Evolutionary conservation across 2,888 invertebrate species (phyloP).

Genomic region (Agonum fuliginosum): DNA sequence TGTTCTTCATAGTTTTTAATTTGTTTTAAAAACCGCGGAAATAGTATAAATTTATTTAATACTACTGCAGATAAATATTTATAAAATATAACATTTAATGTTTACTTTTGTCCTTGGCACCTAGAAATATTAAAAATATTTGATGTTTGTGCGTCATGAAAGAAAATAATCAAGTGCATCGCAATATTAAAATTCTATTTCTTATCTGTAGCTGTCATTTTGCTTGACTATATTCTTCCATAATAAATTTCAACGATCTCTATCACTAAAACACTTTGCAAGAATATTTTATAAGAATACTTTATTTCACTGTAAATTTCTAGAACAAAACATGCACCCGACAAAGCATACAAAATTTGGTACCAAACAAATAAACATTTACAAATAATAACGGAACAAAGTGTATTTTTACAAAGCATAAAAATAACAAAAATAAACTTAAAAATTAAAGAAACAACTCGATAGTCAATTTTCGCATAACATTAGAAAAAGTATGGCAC

Average conservation of each 20-base stretch:
- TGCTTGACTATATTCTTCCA: conserved; percentile 5
- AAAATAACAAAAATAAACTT: conserved; percentile 15
- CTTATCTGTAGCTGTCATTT: not conserved
- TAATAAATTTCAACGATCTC: conserved; percentile 2
- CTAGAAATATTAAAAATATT: conserved; percentile 32
- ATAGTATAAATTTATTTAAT: conserved; percentile 22
- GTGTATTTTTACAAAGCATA: conserved; percentile 21
- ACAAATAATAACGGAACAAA: not conserved
- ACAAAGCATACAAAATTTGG: conserved; percentile 27
- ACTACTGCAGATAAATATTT: not conserved
- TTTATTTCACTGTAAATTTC: conserved; percentile 1
- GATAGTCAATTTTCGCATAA: not conserved
- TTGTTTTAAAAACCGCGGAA: not conserved
- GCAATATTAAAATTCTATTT: not conserved
- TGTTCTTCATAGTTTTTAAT: not conserved
- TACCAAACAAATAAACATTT: conserved; percentile 1
- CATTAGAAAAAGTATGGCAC: conserved; percentile 29
- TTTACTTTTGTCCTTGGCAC: not conserved
- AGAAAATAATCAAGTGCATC: conserved; percentile 37
- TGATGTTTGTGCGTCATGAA: not conserved
- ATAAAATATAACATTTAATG: conserved; percentile 16
- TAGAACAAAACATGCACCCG: conserved; percentile 20
- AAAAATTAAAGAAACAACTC: conserved; percentile 24
- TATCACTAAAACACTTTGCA: conserved; percentile 23
- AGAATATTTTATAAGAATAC: conserved; percentile 14